Conservation (phyloP, 2,113 vertebrate genomes). For the Sceloporus undulatus region DNA sequence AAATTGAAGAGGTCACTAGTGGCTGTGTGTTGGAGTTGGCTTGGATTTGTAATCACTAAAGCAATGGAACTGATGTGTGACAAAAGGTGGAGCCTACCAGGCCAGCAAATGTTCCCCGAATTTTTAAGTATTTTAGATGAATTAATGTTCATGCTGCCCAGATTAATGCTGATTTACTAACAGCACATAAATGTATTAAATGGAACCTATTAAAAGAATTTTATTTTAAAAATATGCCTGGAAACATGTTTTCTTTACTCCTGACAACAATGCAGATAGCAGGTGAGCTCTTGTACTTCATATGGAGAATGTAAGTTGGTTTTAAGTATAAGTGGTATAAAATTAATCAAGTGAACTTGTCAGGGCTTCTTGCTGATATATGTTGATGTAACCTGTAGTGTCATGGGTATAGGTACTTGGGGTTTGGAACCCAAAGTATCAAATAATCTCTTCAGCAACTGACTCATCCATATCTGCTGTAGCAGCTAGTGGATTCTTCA, state of each 20-base stretch:
- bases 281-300: background rate
- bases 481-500: too few species aligned
- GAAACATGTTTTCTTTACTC: constrained; percentile 59
- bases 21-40: accelerated
- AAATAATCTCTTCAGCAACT: too few species aligned
- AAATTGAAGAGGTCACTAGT: background rate
- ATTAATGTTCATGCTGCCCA: constrained; percentile 55
- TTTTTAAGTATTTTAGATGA: constrained; percentile 16
- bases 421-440: too few species aligned
- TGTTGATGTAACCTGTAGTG: too few species aligned
- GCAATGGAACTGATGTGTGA: accelerated
- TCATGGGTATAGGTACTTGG: too few species aligned
- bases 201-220: constrained; percentile 83
- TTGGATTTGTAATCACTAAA: background rate
- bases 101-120: constrained; percentile 28
- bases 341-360: background rate
- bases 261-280: constrained; percentile 40
- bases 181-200: constrained; percentile 74
- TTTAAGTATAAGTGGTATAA: background rate
- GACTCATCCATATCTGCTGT: too few species aligned
- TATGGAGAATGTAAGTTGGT: background rate
- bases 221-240: constrained; percentile 78
- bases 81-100: background rate
- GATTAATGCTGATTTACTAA: constrained; percentile 78
- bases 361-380: background rate